A percentile compares a stretch with the other conserved stretches of the same genome.
These are phyloP conservation scores for Apaloderma vittatum DNA, from an alignment of 2,113 vertebrate genomes.

Conservation along the genomic window DNA sequence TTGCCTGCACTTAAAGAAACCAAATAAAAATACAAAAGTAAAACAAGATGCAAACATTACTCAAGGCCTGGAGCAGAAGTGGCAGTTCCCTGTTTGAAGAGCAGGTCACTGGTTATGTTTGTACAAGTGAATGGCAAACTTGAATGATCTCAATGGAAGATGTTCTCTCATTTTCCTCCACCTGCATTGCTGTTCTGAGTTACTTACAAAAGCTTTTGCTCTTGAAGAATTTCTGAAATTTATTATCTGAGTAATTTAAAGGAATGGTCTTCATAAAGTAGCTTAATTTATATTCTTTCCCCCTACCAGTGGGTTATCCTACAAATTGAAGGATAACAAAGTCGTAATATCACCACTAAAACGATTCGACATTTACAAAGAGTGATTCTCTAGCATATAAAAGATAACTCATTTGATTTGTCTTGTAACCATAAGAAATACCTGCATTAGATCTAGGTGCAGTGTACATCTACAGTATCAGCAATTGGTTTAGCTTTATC, in stretches of 20 bases:
- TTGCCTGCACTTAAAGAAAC: not conserved
- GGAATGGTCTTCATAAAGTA: not conserved
- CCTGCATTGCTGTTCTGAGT: not conserved
- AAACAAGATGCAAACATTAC: not conserved
- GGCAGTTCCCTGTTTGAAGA: not conserved
- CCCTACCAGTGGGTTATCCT: not conserved
- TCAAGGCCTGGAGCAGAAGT: not conserved
- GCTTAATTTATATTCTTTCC: constrained; percentile 12
- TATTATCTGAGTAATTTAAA: not conserved
- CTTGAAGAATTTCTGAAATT: not conserved
- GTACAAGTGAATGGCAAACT: not conserved
- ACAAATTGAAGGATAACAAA: constrained; percentile 9
- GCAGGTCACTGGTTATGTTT: not conserved
- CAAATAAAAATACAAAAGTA: not conserved
- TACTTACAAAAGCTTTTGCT: not conserved
- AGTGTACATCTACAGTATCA: not conserved
- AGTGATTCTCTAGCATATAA: not conserved
- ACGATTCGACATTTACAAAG: not conserved
- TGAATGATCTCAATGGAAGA: not conserved
- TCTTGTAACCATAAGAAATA: not conserved
- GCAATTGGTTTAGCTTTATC: not conserved
- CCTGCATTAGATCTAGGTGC: not conserved
- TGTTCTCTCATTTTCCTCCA: not conserved
- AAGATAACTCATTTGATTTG: not conserved
- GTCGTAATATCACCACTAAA: not conserved